These are phyloP conservation scores for Anseranas semipalmata DNA, from an alignment of 2,113 vertebrate species.

Conservation along the genomic window DNA sequence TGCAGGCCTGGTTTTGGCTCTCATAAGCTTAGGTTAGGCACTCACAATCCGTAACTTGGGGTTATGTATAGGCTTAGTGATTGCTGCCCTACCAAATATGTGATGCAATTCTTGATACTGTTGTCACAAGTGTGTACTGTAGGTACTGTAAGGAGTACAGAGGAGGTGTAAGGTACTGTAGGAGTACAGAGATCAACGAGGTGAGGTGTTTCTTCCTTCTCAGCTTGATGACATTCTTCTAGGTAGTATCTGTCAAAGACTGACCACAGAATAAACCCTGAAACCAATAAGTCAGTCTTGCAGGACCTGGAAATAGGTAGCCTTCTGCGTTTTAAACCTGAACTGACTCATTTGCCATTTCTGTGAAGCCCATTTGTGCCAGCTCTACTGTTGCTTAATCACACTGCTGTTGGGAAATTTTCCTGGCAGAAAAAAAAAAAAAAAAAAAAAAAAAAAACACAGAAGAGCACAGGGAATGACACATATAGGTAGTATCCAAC, in stretches of 20 bases:
- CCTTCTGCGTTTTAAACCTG: background rate
- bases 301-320: background rate
- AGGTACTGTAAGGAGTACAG: no score
- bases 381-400: background rate
- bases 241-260: background rate
- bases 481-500: background rate
- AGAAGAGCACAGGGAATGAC: background rate
- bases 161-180: no score
- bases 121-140: background rate
- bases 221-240: background rate
- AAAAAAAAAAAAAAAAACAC: background rate
- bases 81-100: background rate
- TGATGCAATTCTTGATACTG: accelerated
- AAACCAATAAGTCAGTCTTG: background rate
- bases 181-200: background rate
- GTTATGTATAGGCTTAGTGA: background rate
- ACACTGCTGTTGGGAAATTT: background rate
- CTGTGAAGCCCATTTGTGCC: background rate
- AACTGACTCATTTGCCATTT: background rate
- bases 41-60: background rate
- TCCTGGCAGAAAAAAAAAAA: background rate
- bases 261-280: background rate
- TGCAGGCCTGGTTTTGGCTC: background rate
- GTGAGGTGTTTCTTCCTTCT: background rate
- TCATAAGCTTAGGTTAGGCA: background rate